Evolutionary conservation across 2,888 invertebrate species (phyloP).

Genomic region (Sarcophaga variegata): DNA sequence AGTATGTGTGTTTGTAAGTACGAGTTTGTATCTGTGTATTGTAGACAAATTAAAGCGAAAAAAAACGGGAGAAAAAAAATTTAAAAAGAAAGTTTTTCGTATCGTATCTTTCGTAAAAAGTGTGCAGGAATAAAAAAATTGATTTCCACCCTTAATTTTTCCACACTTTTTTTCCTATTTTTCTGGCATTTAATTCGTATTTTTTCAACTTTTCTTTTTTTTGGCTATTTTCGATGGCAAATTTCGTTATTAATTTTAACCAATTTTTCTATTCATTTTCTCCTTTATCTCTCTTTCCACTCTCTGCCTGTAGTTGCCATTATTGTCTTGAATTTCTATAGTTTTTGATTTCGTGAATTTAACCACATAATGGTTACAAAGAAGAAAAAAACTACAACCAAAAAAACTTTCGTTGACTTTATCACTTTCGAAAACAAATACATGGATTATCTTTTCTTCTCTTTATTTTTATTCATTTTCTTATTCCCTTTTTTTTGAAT

Average conservation of each 20-base stretch:
- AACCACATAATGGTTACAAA: constrained; percentile 12
- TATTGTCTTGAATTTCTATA: constrained; percentile 5
- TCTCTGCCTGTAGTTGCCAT: neutral
- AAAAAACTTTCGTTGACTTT: constrained; percentile 19
- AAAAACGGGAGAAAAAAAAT: neutral
- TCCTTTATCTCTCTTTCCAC: neutral
- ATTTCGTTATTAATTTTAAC: neutral
- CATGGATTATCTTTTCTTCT: too few relatives aligned
- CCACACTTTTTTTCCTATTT: too few relatives aligned
- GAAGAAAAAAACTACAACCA: too few relatives aligned
- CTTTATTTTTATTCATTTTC: too few relatives aligned
- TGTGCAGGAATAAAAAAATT: too few relatives aligned
- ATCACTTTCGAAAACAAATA: constrained; percentile 18
- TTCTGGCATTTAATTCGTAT: too few relatives aligned
- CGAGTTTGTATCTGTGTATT: neutral
- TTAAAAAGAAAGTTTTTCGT: neutral
- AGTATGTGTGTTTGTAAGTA: too few relatives aligned
- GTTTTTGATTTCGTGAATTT: constrained; percentile 4
- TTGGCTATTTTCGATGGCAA: too few relatives aligned
- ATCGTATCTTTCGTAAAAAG: neutral
- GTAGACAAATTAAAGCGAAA: constrained; percentile 4
- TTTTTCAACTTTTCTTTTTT: too few relatives aligned
- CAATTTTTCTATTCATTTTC: constrained; percentile 1
- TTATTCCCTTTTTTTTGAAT: too few relatives aligned
- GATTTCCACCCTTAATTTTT: too few relatives aligned